A percentile compares a stretch with the other conserved stretches of the same genome.
These are phyloP conservation scores for Ellobius talpinus DNA, from an alignment of 2,113 vertebrate genomes.

Conservation along the genomic window DNA sequence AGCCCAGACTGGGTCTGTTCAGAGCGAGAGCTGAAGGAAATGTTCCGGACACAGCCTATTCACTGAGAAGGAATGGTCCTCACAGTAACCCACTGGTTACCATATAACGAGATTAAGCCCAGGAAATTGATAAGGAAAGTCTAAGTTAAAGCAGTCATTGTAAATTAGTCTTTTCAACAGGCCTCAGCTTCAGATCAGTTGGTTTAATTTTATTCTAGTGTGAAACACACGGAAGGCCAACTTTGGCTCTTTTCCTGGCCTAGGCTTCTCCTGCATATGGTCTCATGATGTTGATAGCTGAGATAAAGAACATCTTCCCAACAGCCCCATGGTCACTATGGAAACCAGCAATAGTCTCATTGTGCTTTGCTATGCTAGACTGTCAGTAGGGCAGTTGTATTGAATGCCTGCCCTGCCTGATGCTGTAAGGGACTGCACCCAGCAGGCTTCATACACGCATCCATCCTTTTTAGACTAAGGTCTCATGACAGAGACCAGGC, in stretches of 20 bases:
- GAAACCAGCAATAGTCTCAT: too few species aligned
- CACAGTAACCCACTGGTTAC: accelerated
- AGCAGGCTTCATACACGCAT: not conserved
- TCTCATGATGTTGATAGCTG: not conserved
- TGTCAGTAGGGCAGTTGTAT: not conserved
- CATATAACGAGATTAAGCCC: not conserved
- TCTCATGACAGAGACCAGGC: not conserved
- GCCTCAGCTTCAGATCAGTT: not conserved
- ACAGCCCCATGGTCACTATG: not conserved
- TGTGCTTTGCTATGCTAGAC: not conserved
- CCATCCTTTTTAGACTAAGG: not conserved
- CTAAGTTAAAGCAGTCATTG: not conserved
- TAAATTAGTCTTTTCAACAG: not conserved
- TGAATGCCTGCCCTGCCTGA: not conserved
- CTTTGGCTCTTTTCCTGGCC: not conserved
- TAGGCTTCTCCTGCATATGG: not conserved
- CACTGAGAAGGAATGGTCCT: too few species aligned
- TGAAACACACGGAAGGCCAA: not conserved
- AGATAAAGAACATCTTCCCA: not conserved
- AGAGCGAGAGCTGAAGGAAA: not conserved
- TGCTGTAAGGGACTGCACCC: not conserved
- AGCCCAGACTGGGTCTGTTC: not conserved
- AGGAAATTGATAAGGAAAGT: not conserved
- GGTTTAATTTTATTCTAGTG: not conserved
- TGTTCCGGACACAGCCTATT: not conserved